A percentile compares a stretch with the other conserved stretches of the same genome.
Conservation (phyloP, 1,140 invertebrate species). For the Homarus americanus region DNA sequence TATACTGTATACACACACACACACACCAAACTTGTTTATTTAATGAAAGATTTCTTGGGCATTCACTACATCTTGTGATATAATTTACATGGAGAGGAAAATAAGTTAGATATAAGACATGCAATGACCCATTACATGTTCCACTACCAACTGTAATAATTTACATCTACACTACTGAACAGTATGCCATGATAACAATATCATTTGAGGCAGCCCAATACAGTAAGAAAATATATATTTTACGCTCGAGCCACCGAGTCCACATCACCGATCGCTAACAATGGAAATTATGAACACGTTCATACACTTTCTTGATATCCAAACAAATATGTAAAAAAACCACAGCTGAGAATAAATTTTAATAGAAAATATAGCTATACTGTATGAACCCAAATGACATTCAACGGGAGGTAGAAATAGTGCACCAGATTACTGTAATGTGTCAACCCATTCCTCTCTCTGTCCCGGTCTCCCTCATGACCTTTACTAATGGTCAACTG, state of each 20-base stretch:
- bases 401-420: constrained; percentile 36
- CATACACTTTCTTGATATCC: constrained; percentile 18
- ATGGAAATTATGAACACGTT: constrained; percentile 7
- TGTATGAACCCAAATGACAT: constrained; percentile 9
- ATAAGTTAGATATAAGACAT: background rate
- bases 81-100: background rate
- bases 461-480: too few relatives aligned
- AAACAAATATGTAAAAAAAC: constrained; percentile 9
- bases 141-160: background rate
- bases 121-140: background rate
- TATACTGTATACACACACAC: background rate
- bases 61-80: background rate
- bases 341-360: background rate
- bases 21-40: background rate
- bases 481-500: background rate
- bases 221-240: constrained; percentile 63
- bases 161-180: background rate
- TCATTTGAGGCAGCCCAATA: constrained; percentile 22
- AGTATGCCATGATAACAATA: background rate
- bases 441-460: background rate
- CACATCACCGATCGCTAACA: background rate
- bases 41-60: background rate
- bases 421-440: constrained; percentile 36
- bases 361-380: constrained; percentile 23
- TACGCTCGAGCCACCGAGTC: constrained; percentile 28